Base-by-base conservation (phyloP, 35 echinoderm and acorn worm species). In the Heliocidaris tuberculata region DNA sequence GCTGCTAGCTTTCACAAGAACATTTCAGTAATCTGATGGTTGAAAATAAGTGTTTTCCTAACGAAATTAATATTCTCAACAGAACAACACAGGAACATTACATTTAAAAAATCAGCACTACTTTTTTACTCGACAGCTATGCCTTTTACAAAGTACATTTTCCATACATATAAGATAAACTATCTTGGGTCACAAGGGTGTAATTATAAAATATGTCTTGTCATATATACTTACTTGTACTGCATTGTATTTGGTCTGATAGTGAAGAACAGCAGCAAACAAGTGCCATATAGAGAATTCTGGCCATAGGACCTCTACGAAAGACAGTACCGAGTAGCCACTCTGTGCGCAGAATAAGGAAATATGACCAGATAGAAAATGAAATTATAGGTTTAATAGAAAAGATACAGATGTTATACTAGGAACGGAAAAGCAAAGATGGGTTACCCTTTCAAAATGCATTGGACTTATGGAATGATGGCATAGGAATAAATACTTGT, bases 271-370 rank as follows among this genome's bases (percentile, higher is more conserved):
- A 86, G 97, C 98, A 8, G 94, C 92, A 94, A 96, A 99, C 29
- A 99, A 86, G 95, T 99, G 97, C 98, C 98, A 99, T 42, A 97
- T 99, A 50, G 98, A 96, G 47, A 97, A 99, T 95, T 99, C 98
- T 59, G 98, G 98, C 98, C 98, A 99, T 30, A 99, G 56, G 5
- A 99, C 98, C 31, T 99, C 96, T 60, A 96, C 95, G 91, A 99
- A 99, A 31, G 98, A 97, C 86, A 99, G 88, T 19, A 99, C 97
- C 47, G 98, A 96, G 59, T 99, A 99, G 61, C 96, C 95, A 94
- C 96, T 97, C 98, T 99, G 94, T 47, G 47, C 9, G 8, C 4
- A 88, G 7, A 88, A 88, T 4, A 9, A 88, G 21, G 35, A 88
- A 88, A 30, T 32, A 86, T 8, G 85, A 86, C 50, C 35, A 42